Conservation (phyloP, 2,888 invertebrate species). For the Amiota communis region DNA sequence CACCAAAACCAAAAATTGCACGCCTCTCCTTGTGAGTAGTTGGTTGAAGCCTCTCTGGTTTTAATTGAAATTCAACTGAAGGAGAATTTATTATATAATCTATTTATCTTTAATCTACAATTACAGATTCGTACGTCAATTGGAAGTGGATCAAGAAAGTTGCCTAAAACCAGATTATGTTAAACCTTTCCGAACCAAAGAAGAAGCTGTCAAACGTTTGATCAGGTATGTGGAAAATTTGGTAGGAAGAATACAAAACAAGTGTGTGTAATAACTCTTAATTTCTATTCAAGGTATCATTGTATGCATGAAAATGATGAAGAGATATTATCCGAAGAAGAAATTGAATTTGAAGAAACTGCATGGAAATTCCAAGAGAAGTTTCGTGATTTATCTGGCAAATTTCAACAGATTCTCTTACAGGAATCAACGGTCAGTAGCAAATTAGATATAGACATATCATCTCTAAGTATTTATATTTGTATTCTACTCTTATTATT, state of each 20-base stretch:
- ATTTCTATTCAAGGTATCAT: slow-evolving; percentile 77
- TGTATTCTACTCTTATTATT: slow-evolving; percentile 26
- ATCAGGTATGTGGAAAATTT: slow-evolving; percentile 73
- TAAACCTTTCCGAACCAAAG: slow-evolving; percentile 80
- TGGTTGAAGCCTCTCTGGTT: slow-evolving; percentile 65
- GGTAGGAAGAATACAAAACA: not conserved
- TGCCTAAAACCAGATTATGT: slow-evolving; percentile 83
- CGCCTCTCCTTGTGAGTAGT: slow-evolving; percentile 75
- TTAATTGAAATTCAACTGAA: slow-evolving; percentile 8
- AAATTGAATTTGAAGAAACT: slow-evolving; percentile 81
- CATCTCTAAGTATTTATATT: not conserved
- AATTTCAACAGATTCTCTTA: slow-evolving; percentile 81
- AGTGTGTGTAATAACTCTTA: not conserved
- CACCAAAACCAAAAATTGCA: slow-evolving; percentile 72
- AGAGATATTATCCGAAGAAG: slow-evolving; percentile 80
- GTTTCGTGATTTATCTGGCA: slow-evolving; percentile 81
- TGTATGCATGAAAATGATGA: slow-evolving; percentile 78
- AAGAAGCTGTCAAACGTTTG: slow-evolving; percentile 84
- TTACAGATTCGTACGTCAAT: slow-evolving; percentile 82
- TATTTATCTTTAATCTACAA: slow-evolving; percentile 6
- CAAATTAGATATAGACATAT: not conserved
- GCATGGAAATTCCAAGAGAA: slow-evolving; percentile 81
- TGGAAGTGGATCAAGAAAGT: slow-evolving; percentile 83
- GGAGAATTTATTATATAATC: slow-evolving; percentile 19
- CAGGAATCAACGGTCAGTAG: slow-evolving; percentile 84